These are phyloP conservation scores for Dasysyrphus albostriatus DNA, from an alignment of 2,888 invertebrate genomes.

Conservation along the genomic window DNA sequence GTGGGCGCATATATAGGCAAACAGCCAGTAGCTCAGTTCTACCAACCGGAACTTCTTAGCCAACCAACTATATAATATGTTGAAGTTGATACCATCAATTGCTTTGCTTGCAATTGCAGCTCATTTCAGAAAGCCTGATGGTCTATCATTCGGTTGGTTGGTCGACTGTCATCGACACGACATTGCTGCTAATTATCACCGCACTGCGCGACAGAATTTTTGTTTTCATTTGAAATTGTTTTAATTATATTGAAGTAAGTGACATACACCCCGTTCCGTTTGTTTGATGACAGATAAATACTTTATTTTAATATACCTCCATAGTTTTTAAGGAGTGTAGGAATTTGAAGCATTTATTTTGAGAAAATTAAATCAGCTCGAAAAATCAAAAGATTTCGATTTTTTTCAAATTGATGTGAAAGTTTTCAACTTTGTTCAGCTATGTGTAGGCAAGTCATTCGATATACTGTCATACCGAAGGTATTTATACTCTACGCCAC, in stretches of 20 bases:
- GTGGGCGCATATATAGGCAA: slow-evolving; percentile 25
- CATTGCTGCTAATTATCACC: slow-evolving; percentile 67
- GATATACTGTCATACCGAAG: too few relatives aligned
- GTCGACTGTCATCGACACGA: slow-evolving; percentile 61
- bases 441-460: too few relatives aligned
- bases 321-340: too few relatives aligned
- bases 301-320: too few relatives aligned
- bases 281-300: too few relatives aligned
- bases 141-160: slow-evolving; percentile 24
- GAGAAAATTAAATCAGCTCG: too few relatives aligned
- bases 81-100: slow-evolving; percentile 1
- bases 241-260: slow-evolving; percentile 62
- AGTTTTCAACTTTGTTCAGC: too few relatives aligned
- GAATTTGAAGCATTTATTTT: too few relatives aligned
- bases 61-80: slow-evolving; percentile 10
- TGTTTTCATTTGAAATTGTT: slow-evolving; percentile 62
- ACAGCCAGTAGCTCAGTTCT: neutral
- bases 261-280: too few relatives aligned
- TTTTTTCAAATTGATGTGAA: too few relatives aligned
- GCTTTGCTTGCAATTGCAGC: neutral
- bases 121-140: slow-evolving; percentile 26
- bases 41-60: slow-evolving; percentile 29
- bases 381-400: too few relatives aligned
- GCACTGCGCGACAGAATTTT: slow-evolving; percentile 55
- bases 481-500: too few relatives aligned